phyloP scores from a whole-genome alignment of 2,888 invertebrate genomes.

The Cephus spinipes region DNA sequence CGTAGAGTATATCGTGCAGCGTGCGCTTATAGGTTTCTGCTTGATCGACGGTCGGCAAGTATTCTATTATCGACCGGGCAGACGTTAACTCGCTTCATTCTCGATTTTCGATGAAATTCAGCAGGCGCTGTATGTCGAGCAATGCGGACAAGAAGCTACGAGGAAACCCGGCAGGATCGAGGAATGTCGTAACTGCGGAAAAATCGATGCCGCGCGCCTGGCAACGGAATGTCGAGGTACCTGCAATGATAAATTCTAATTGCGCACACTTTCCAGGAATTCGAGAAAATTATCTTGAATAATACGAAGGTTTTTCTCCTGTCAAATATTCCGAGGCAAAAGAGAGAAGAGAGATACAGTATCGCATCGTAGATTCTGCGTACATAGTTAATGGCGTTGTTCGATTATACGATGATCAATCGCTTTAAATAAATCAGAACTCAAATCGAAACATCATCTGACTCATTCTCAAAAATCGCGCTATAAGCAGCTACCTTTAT shows the following conservation, averaged over 20 bases:
- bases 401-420: not conserved
- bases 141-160: conserved; percentile 2
- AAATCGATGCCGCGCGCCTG: not conserved
- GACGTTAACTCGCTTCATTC: not conserved
- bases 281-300: not conserved
- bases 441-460: not conserved
- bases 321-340: not conserved
- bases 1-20: not conserved
- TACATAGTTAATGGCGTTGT: not conserved
- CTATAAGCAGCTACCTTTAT: not conserved
- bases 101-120: not conserved
- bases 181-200: conserved; percentile 12
- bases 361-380: not conserved
- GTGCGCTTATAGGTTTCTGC: not conserved
- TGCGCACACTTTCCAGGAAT: conserved; percentile 16
- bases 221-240: conserved; percentile 26
- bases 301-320: not conserved
- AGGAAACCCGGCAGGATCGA: conserved; percentile 1
- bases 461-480: not conserved
- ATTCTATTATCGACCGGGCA: not conserved
- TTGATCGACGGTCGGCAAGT: not conserved
- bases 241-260: conserved; percentile 32
- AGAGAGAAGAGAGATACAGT: not conserved
- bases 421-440: not conserved
- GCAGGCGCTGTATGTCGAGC: not conserved